phyloP scores from a whole-genome alignment of 1,140 invertebrate genomes.

The Theocolax elegans region DNA sequence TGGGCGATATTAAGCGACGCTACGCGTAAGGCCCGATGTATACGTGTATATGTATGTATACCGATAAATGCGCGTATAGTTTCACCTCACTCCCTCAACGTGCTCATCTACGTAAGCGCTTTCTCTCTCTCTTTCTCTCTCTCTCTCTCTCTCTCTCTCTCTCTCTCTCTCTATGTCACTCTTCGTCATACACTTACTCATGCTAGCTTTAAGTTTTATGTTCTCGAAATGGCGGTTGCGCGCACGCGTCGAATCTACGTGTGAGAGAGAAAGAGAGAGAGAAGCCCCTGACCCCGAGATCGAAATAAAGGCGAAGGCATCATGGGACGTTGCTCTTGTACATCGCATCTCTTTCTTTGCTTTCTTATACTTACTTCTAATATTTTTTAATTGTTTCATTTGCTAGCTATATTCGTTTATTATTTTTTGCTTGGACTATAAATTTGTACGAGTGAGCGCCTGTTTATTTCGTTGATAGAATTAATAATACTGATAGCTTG shows the following conservation, averaged over 20 bases:
- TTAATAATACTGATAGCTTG: no score
- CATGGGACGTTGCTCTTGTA: slow-evolving; percentile 34
- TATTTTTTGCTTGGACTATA: no score
- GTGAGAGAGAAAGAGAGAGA: neutral
- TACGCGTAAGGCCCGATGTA: slow-evolving; percentile 1
- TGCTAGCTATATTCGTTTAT: no score
- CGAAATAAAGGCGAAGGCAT: slow-evolving; percentile 35
- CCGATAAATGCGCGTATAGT: neutral
- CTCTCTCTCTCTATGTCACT: neutral
- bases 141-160: neutral
- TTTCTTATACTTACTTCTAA: neutral
- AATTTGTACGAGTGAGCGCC: no score
- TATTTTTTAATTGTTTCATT: no score
- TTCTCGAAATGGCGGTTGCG: slow-evolving; percentile 36
- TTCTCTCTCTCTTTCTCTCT: neutral
- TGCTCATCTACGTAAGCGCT: no score
- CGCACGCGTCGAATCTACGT: no score
- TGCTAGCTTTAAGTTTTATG: slow-evolving; percentile 6
- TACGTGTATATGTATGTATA: slow-evolving; percentile 17
- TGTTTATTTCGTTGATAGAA: no score
- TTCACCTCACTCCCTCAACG: neutral
- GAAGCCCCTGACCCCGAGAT: slow-evolving; percentile 35
- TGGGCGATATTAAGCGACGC: slow-evolving; percentile 32
- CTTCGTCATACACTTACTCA: neutral
- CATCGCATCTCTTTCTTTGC: neutral